Percentiles rank a stretch among this genome's conserved stretches.
phyloP scores from a whole-genome alignment of 1,140 invertebrate species.

The Kradibia gibbosae region DNA sequence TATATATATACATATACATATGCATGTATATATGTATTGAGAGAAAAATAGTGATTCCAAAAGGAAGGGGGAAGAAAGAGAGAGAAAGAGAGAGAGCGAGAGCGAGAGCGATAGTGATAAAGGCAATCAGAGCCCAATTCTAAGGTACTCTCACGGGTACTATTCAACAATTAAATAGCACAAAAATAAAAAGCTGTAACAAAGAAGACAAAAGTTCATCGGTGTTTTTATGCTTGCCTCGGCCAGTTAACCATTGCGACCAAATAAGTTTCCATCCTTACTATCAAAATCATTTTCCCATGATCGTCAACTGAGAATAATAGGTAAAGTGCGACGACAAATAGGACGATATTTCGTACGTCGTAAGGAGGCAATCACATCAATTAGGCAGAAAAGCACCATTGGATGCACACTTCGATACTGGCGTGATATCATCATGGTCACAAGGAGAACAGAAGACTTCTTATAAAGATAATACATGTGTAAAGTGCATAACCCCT shows the following conservation, averaged over 20 bases:
- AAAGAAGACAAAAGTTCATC: slow-evolving; percentile 1
- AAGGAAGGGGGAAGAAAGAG: background rate
- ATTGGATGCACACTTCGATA: slow-evolving; percentile 1
- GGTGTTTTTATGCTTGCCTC: slow-evolving; percentile 23
- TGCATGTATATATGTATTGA: too few relatives aligned
- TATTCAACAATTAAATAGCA: slow-evolving; percentile 3
- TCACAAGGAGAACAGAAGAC: slow-evolving; percentile 21
- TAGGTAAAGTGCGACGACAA: slow-evolving; percentile 2
- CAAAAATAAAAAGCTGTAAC: slow-evolving; percentile 30
- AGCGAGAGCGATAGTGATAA: background rate
- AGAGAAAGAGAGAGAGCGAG: background rate
- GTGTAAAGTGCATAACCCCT: background rate
- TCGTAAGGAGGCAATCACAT: background rate
- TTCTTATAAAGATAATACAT: slow-evolving; percentile 8
- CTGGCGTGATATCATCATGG: slow-evolving; percentile 30
- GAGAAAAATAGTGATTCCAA: background rate
- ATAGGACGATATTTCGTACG: slow-evolving; percentile 10
- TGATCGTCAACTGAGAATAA: background rate
- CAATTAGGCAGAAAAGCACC: slow-evolving; percentile 35
- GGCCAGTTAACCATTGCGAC: slow-evolving; percentile 6
- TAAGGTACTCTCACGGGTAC: slow-evolving; percentile 12
- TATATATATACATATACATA: too few relatives aligned
- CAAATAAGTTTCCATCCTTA: background rate
- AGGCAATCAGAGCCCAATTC: background rate
- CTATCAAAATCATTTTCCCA: background rate